Conservation (phyloP, 2,888 invertebrate species). For the Dysmachus trigonus region DNA sequence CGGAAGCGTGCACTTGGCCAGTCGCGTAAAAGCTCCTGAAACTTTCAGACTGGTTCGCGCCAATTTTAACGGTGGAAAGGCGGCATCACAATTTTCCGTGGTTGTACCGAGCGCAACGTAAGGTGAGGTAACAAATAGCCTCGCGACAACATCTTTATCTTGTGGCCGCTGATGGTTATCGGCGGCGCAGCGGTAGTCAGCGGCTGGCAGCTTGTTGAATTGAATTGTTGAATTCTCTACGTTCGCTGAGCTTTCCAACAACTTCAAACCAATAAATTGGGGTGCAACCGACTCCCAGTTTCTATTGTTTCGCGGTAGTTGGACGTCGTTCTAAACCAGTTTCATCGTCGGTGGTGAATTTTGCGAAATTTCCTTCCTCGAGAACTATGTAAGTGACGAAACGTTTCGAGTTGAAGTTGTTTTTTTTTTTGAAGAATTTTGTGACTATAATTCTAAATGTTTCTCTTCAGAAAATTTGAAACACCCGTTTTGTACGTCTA, state of each 20-base stretch:
- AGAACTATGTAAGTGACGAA: background rate
- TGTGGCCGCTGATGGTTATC: background rate
- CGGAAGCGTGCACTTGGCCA: background rate
- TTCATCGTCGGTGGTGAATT: background rate
- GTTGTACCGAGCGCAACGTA: background rate
- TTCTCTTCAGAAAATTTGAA: no score
- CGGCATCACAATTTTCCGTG: background rate
- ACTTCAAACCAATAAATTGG: background rate
- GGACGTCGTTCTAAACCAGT: background rate
- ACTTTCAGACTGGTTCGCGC: conserved; percentile 17
- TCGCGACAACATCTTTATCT: background rate
- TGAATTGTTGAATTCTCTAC: background rate
- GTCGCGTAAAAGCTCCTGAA: conserved; percentile 29
- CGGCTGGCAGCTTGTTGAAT: background rate
- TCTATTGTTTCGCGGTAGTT: background rate
- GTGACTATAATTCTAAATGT: background rate
- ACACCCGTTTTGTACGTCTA: no score
- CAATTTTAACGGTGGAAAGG: conserved; percentile 12
- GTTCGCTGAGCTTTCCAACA: background rate
- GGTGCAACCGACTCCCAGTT: background rate
- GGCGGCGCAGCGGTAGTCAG: background rate
- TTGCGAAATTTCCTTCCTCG: background rate
- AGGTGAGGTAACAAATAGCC: background rate
- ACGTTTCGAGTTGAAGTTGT: background rate
- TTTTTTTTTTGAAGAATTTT: background rate